Evolutionary conservation across 2,797 vertebrate genomes (phyloP), one percentile per base, ranked within the genome.

Genomic region (Halcyon badia): DNA sequence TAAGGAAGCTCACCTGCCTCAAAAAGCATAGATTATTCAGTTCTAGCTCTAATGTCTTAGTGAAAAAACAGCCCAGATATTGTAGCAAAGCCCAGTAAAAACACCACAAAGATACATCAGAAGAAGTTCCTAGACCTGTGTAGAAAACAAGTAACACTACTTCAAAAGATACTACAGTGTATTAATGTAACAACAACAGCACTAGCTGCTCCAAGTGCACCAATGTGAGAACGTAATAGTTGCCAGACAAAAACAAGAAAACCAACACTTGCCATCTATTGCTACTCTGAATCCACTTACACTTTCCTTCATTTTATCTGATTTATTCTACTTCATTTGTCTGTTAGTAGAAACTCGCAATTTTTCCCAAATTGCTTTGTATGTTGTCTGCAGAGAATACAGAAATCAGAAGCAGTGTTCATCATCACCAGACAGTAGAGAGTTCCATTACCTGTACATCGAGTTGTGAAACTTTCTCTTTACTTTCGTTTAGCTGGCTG

Each of bases 401-500:
- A 78, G 44, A 51, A 73, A 56, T 61, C 30, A 56, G 14, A 60
- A 42, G 33, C 26, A 35, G 60, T 21, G 26, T 70, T 79, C 70
- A 91, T 28, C 35, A 57, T 56, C 35, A 49, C 8, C 5, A 76
- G 28, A 28, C 66, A 84, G 25, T 5, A 66, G 1, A 83, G 83
- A 81, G 64, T 39, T 46, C 25, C 33, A 80, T 91, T 98, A 99
- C 99, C 99, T 99, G 99, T 60, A 99, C 96, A 90, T 99, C 99
- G 72, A 99, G 98, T 88, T 99, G 99, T 28, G 98, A 97, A 18
- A 98, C 98, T 88, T 99, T 99, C 95, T 99, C 99, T 96, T 99
- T 99, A 98, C 98, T 99, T 97, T 99, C 99, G 65, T 98, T 98
- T 62, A 99, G 97, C 94, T 99, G 99, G 89, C 98, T 97, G 22